Evolutionary conservation across 2,797 vertebrate genomes (phyloP).

Genomic region (Masticophis lateralis): DNA sequence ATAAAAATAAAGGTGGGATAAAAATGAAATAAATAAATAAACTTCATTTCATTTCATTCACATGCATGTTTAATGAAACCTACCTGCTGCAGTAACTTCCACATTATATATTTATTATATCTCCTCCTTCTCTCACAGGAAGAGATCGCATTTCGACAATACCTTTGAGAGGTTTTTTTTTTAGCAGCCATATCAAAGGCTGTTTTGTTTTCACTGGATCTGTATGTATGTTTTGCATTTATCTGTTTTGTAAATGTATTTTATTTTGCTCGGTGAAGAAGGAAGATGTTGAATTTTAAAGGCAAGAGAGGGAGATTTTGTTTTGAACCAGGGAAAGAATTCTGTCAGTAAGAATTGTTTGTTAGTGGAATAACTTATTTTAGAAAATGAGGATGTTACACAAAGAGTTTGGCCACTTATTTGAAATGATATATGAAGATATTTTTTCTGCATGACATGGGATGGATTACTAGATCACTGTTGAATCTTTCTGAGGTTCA

Average conservation of each 20-base stretch:
- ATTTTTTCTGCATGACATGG: neutral
- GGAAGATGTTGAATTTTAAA: neutral
- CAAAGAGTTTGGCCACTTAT: neutral
- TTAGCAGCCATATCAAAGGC: neutral
- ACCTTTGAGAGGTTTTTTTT: neutral
- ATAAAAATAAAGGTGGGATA: neutral
- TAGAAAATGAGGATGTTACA: neutral
- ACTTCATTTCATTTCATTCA: neutral
- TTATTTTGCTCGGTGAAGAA: neutral
- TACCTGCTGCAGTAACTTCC: neutral
- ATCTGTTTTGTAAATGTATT: neutral
- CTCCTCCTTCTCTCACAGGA: neutral
- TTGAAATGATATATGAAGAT: neutral
- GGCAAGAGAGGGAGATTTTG: neutral
- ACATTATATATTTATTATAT: neutral
- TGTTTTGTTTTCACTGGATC: neutral
- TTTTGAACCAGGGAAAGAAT: neutral
- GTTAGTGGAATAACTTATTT: neutral
- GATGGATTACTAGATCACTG: neutral
- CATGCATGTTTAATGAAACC: neutral
- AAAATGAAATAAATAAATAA: neutral
- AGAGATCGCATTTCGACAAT: neutral
- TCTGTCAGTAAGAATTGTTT: neutral
- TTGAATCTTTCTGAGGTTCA: neutral
- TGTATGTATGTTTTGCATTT: neutral